Base-by-base conservation (phyloP, 2,113 vertebrate genomes). In the Myiagra hebetior region DNA sequence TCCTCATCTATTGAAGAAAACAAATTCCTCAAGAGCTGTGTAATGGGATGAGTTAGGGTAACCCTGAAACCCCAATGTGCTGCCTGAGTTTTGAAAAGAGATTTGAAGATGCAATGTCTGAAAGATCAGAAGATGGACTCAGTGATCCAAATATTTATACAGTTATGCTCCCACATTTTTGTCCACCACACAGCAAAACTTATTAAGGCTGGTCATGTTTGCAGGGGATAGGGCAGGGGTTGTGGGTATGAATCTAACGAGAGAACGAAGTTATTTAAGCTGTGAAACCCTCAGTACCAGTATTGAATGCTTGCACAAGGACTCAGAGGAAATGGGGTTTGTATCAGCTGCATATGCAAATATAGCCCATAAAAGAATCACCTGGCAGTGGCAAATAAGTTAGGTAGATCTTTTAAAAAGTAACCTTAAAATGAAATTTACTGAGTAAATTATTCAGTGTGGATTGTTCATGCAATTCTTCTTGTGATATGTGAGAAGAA, bases 351-450 rank as follows among this genome's bases (percentile, higher is more conserved):
- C 9, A 10, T 15, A 37, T 67, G 72, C 63, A 93, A 93, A 90
- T 83, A 55, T 55, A 8, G 6, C 15, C 47, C 23, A 39, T 22
- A 56, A 88, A 88, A 33, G 15, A 75, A 60, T 92, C 15, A 37
- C 49, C 64, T 60, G n/a, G 41, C 20, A 49, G 31, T 11, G 26
- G 55, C 41, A 86, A 88, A 72, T 75, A 84, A 67, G 56, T 65
- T 74, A 47, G 28, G 52, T 33, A 27, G 6, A n/a, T 81, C 30
- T 86, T 93, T 65, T 65, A 2, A 88, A 92, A 88, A 92, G 76
- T 91, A 76, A 94, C 76, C 72, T 93, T 89, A 95, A 77, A 95
- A 67, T 19, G 67, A 80, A 59, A 93, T 92, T 74, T 92, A 83
- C 52, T 42, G 53, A 87, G 21, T 55, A 60, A 96, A 88, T 94